Base-by-base conservation (phyloP, 2,888 invertebrate species). In the Tricholauxania praeusta region DNA sequence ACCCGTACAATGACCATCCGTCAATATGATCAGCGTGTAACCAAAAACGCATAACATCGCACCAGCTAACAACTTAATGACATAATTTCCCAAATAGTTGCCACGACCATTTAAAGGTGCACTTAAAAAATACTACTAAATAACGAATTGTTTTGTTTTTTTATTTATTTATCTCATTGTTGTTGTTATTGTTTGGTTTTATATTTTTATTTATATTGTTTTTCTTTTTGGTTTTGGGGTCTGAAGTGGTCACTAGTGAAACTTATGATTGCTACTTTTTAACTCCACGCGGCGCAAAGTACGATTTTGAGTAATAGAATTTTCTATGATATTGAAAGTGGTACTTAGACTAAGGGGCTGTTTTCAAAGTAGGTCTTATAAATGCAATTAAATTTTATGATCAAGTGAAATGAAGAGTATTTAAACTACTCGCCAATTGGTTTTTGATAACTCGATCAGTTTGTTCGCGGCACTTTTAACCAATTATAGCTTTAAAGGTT, bases 31-130 rank as follows among this genome's bases (percentile, higher is more conserved):
- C 53, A 51, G 32, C 15, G 55, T 53, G 47, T 32, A 51, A 72
- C 68, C 74, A 53, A 68, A 67, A 60, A 62, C 70, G 70, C 62
- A 73, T 68, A 59, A 73, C 69, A 72, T 67, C 74, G 74, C 73
- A 71, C 67, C 76, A 67, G 66, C 66, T 76, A 76, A 76, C 71
- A 76, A 76, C 74, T 76, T 76, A 76, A 76, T 76, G 68, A 74
- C 64, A 76, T 76, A 76, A 76, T 76, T 76, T 72, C 72, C 52
- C 19, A 74, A 75, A 75, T 75, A 69, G 72, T 72, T 69, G 72
- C 68, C 64, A 66, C 68, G 62, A 59, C 17, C 59, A 59, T 52
- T 62, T 52, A n/a, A 39, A 53, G 52, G 15, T 52, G 53, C 65
- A 66, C 65, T 59, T 57, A 67, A 67, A 47, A 22, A 55, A 55